Percentiles rank a stretch among this genome's conserved stretches.
Conservation (phyloP, 2,113 vertebrate genomes). For the Boulengeromyrus knoepffleri region DNA sequence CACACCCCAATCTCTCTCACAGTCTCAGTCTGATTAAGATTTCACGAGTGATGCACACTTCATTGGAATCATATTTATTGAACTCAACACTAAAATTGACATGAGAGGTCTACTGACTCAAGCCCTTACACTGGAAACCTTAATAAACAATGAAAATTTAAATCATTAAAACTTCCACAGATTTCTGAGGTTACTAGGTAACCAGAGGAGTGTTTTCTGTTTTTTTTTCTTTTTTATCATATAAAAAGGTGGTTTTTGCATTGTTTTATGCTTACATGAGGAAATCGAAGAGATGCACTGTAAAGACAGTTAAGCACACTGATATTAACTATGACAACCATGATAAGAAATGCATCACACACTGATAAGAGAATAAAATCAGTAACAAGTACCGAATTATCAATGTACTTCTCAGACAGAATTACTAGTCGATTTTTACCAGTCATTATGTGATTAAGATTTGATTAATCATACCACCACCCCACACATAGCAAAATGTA, state of each 20-base stretch:
- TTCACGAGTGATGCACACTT: not conserved
- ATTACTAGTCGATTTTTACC: not conserved
- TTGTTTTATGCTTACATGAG: not conserved
- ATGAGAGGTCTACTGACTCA: not conserved
- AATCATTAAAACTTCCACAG: not conserved
- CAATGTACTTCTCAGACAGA: not conserved
- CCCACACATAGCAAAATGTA: not conserved
- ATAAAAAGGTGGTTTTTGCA: not conserved
- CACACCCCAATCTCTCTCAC: not conserved
- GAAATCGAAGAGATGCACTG: not conserved
- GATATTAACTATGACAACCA: not conserved
- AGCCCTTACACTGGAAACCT: not conserved
- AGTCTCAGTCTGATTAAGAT: not conserved
- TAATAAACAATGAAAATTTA: conserved; percentile 9
- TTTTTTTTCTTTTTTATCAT: not conserved
- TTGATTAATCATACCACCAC: not conserved
- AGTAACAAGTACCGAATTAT: not conserved
- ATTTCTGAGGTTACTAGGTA: conserved; percentile 20
- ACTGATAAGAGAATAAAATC: not conserved
- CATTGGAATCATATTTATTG: not conserved
- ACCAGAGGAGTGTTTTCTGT: not conserved
- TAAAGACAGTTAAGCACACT: not conserved
- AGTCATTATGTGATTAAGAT: not conserved
- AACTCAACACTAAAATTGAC: not conserved
- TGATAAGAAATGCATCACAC: not conserved